Base-by-base conservation (phyloP, 2,888 invertebrate species). In the Mesorhabditis sp. region DNA sequence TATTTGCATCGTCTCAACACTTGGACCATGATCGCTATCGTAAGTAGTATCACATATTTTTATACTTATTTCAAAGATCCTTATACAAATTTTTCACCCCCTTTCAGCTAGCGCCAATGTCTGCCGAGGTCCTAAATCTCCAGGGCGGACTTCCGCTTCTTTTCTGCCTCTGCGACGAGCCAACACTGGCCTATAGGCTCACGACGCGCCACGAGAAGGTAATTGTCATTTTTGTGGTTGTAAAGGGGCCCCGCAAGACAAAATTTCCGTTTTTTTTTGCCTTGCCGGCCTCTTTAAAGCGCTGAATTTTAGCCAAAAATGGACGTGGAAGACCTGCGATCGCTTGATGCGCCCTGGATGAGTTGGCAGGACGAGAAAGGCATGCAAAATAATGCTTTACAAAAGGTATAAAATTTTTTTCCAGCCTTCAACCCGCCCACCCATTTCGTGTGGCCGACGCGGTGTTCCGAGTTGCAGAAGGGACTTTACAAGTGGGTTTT, bases 131-230 rank as follows among this genome's bases (percentile, higher is more conserved):
- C 10, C 58, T 50, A 10, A 13, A 13, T n/a, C 10, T 50, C n/a
- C 58, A 50, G n/a, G 58, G 58, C n/a, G 58, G 58, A 50, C 64
- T 66, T 44, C 72, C 72, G 4, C 50, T 67, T 6, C 28, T 72
- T 3, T 58, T 69, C 28, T 15, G 65, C 45, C 15, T 69, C 15
- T 65, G 66, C 13, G 72, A 69, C n/a, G 67, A 50, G 64, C 45
- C 64, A 5, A 64, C 58, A 10, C 64, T 66, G 7, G 58, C 63
- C 10, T 45, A 72, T 50, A 10, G 58, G n/a, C n/a, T 50, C 7
- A 50, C 58, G n/a, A 10, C 7, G n/a, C 7, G n/a, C 7, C 10
- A 50, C n/a, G 58, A 50, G 58, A 50, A 50, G 58, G 58, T 50
- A 50, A 50, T 28, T 28, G 28, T 28, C 28, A 28, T 28, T 28